Conservation (phyloP, 2,797 vertebrate species). For the Kryptopterus vitreolus region DNA sequence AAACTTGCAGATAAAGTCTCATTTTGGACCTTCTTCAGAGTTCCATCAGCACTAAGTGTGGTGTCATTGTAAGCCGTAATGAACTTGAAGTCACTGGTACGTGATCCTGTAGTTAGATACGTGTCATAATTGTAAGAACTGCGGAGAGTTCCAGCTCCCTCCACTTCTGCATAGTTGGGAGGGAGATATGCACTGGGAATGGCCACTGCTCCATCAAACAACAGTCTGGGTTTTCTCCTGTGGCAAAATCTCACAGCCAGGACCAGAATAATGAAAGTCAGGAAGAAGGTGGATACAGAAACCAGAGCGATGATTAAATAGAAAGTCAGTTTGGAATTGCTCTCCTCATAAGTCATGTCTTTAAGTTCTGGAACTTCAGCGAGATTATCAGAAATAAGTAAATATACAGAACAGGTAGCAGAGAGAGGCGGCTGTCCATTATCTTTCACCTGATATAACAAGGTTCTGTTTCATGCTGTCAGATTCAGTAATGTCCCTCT, state of each 20-base stretch:
- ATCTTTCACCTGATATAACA: constrained; percentile 25
- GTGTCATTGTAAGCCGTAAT: constrained; percentile 52
- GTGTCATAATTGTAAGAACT: too few species aligned
- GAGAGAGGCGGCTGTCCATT: constrained; percentile 25
- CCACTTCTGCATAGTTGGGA: too few species aligned
- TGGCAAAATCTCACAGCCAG: constrained; percentile 19
- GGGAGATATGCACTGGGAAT: neutral
- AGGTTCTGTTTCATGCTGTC: too few species aligned
- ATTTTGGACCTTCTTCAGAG: constrained; percentile 56
- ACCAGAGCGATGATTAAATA: too few species aligned
- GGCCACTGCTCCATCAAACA: neutral
- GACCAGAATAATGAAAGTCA: neutral
- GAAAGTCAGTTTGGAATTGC: too few species aligned
- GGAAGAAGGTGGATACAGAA: too few species aligned
- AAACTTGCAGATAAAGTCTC: neutral
- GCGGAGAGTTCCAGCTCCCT: too few species aligned
- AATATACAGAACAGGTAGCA: neutral
- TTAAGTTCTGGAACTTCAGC: neutral
- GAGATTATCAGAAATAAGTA: too few species aligned
- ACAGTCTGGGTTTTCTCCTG: constrained; percentile 26
- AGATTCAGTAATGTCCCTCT: too few species aligned
- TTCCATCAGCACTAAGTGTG: constrained; percentile 54
- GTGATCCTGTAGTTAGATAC: too few species aligned
- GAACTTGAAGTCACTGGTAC: constrained; percentile 55
- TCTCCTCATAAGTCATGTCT: too few species aligned